A percentile compares a stretch with the other conserved stretches of the same genome.
phyloP scores from a whole-genome alignment of 1,140 invertebrate species.

The Maniola jurtina region DNA sequence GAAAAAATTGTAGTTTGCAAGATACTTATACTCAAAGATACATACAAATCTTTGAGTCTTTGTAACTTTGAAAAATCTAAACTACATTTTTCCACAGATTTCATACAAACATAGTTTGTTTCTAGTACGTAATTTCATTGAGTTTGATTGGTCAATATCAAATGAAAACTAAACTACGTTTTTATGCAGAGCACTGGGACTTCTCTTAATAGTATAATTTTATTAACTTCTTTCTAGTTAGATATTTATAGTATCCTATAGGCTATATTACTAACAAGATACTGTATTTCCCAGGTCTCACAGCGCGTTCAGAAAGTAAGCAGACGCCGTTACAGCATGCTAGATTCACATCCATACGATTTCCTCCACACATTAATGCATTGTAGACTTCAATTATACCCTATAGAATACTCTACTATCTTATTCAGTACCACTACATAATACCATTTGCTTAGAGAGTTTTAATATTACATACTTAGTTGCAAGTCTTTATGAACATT shows the following conservation, averaged over 20 bases:
- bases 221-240: background rate
- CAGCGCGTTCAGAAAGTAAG: constrained; percentile 74
- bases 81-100: too few relatives aligned
- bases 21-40: too few relatives aligned
- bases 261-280: constrained; percentile 55
- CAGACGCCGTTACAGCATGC: constrained; percentile 52
- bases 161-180: too few relatives aligned
- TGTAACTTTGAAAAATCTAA: too few relatives aligned
- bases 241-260: background rate
- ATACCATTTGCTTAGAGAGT: background rate
- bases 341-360: constrained; percentile 38
- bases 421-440: background rate
- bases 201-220: too few relatives aligned
- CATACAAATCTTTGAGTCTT: too few relatives aligned
- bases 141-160: too few relatives aligned
- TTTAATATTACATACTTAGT: constrained; percentile 1
- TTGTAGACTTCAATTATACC: constrained; percentile 2
- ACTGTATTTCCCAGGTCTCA: constrained; percentile 74
- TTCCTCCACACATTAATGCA: constrained; percentile 22
- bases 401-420: background rate
- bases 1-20: too few relatives aligned
- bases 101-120: too few relatives aligned
- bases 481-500: background rate
- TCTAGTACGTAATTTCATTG: too few relatives aligned
- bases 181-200: too few relatives aligned